These are phyloP conservation scores for Shargacucullia verbasci DNA, from an alignment of 2,888 invertebrate genomes.

Conservation along the genomic window DNA sequence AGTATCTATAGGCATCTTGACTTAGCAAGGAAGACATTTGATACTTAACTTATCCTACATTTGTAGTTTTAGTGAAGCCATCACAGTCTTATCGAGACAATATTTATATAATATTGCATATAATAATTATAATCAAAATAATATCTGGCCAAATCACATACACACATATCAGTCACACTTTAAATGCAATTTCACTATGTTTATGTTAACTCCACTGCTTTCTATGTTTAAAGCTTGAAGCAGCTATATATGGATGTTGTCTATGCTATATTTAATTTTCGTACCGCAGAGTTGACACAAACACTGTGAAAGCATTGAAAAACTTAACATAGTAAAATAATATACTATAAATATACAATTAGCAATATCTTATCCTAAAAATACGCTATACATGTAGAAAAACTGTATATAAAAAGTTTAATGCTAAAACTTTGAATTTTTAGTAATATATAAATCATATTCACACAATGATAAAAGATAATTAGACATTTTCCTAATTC, in stretches of 20 bases:
- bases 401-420: slow-evolving; percentile 75
- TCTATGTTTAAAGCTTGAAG: slow-evolving; percentile 8
- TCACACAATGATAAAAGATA: slow-evolving; percentile 57
- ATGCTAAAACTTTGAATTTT: slow-evolving; percentile 63
- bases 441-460: slow-evolving; percentile 60
- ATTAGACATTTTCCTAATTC: slow-evolving; percentile 50
- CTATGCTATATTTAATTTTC: not conserved
- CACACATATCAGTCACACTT: slow-evolving; percentile 71
- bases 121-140: slow-evolving; percentile 59
- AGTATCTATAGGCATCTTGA: slow-evolving; percentile 4
- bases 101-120: slow-evolving; percentile 33
- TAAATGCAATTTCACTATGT: slow-evolving; percentile 58
- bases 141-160: slow-evolving; percentile 55
- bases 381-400: slow-evolving; percentile 78
- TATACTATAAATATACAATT: slow-evolving; percentile 77
- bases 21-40: not conserved
- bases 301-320: slow-evolving; percentile 61
- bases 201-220: slow-evolving; percentile 53
- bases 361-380: slow-evolving; percentile 75
- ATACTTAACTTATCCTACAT: slow-evolving; percentile 21
- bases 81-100: slow-evolving; percentile 39
- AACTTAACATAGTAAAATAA: slow-evolving; percentile 66
- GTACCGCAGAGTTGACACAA: slow-evolving; percentile 56
- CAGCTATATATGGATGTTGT: slow-evolving; percentile 7
- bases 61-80: slow-evolving; percentile 11